Conservation (phyloP, 2,888 invertebrate species). For the Amblyjoppa proteus region DNA sequence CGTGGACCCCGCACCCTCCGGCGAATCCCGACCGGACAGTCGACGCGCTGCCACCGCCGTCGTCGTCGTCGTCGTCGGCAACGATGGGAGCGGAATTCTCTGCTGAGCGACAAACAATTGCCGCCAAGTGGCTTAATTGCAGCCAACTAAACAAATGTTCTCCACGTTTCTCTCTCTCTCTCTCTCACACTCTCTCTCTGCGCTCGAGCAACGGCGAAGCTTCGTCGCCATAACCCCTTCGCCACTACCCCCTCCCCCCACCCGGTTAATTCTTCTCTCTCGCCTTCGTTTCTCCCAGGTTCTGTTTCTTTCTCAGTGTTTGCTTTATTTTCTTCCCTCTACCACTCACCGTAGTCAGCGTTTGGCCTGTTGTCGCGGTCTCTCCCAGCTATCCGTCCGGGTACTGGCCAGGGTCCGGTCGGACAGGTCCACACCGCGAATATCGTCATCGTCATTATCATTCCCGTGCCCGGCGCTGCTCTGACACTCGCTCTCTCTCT, state of each 20-base stretch:
- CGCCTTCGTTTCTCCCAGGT: slow-evolving; percentile 62
- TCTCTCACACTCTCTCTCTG: slow-evolving; percentile 48
- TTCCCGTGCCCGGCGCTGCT: slow-evolving; percentile 66
- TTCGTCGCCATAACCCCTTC: slow-evolving; percentile 24
- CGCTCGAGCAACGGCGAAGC: neutral
- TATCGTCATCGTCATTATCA: slow-evolving; percentile 72
- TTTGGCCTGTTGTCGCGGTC: slow-evolving; percentile 35
- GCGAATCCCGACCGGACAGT: slow-evolving; percentile 47
- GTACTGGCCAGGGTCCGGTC: slow-evolving; percentile 43
- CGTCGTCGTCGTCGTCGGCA: slow-evolving; percentile 44
- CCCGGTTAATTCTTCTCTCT: slow-evolving; percentile 62
- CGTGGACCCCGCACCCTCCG: slow-evolving; percentile 23
- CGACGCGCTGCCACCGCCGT: slow-evolving; percentile 45
- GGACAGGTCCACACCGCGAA: slow-evolving; percentile 68
- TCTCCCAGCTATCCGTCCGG: slow-evolving; percentile 37
- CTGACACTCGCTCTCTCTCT: neutral
- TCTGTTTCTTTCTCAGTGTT: slow-evolving; percentile 17
- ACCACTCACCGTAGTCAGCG: slow-evolving; percentile 23
- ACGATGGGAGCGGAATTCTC: slow-evolving; percentile 84
- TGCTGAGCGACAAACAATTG: slow-evolving; percentile 85
- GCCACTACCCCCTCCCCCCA: slow-evolving; percentile 51
- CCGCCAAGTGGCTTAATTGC: slow-evolving; percentile 85
- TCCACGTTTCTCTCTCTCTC: slow-evolving; percentile 64
- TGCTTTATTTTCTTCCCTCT: slow-evolving; percentile 14
- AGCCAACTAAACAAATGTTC: slow-evolving; percentile 85